Evolutionary conservation across 2,113 vertebrate species (phyloP).

Genomic region (Dipodomys ordii): DNA sequence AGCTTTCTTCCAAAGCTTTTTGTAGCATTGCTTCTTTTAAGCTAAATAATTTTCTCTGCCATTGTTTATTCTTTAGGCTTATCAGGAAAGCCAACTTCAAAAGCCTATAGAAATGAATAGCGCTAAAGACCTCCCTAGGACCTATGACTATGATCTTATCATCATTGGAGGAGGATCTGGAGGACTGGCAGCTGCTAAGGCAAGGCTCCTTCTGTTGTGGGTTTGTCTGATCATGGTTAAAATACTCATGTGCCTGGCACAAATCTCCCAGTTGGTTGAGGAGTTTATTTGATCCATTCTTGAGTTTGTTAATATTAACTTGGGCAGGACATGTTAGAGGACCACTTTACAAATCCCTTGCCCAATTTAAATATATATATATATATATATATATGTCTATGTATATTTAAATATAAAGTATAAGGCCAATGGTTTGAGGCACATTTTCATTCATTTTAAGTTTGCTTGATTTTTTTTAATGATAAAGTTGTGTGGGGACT

Average conservation of each 20-base stretch:
- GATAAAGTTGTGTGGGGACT: neutral
- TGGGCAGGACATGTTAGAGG: neutral
- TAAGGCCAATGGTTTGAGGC: neutral
- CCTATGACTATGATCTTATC: constrained; percentile 91
- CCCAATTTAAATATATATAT: neutral
- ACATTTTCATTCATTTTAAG: constrained; percentile 47
- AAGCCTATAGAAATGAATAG: constrained; percentile 77
- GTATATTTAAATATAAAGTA: neutral
- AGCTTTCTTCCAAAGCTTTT: neutral
- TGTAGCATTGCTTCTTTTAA: constrained; percentile 6
- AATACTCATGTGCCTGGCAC: rapidly evolving
- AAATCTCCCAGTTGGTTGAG: neutral
- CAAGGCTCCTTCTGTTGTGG: constrained; percentile 57
- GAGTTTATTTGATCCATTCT: neutral
- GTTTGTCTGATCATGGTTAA: rapidly evolving
- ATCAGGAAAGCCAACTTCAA: constrained; percentile 72
- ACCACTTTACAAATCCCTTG: neutral
- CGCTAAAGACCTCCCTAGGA: rapidly evolving
- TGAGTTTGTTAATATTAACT: neutral
- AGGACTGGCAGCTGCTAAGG: constrained; percentile 91
- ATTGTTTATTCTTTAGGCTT: constrained; percentile 72
- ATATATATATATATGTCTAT: neutral
- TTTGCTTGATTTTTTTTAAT: constrained; percentile 8
- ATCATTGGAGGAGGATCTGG: constrained; percentile 91
- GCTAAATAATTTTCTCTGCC: neutral